Evolutionary conservation across 1,140 invertebrate genomes (phyloP), one percentile per base, ranked within the genome.

Genomic region (Pogonomyrmex californicus): DNA sequence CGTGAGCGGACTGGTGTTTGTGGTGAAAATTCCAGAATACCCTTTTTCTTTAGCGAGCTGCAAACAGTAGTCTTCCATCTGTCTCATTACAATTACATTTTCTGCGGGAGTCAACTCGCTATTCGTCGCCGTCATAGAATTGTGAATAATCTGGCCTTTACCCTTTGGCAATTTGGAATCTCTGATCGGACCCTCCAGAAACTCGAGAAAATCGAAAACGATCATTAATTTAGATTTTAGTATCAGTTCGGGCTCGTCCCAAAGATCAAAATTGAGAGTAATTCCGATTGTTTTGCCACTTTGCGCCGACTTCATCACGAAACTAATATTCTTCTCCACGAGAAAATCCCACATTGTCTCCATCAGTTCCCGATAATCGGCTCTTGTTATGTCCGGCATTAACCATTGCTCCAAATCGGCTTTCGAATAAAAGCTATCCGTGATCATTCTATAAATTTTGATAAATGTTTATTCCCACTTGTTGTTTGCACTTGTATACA

Each of bases 121-220:
- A 79, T 96, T 96, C 0, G 98, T 98, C 3, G 96, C 97, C 97
- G 98, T 98, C 98, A 98, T 98, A 90, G 97, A 98, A n/a, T 96
- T 97, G 91, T 98, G 97, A 0, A 98, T 95, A 62, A 98, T 96
- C 92, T 97, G 95, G 14, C 97, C 97, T 93, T 96, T 96, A 12
- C 96, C 97, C 86, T 95, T 94, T 0, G 97, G 97, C 23, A 98
- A 91, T 87, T 96, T 95, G 17, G 94, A 95, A 56, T 97, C 96
- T 79, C 97, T 96, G 54, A 98, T 96, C 2, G 97, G 97, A 17
- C 96, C 96, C 94, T 98, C 98, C 0, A 98, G 91, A 88, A 94
- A 96, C 91, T 98, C 98, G 62, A 98, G 94, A 91, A 98, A 98
- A 7, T 97, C 97, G 93, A 98, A 98, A 77, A 98, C 96, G 62